Conservation (phyloP, 2,113 vertebrate species). For the Caranx melampygus region DNA sequence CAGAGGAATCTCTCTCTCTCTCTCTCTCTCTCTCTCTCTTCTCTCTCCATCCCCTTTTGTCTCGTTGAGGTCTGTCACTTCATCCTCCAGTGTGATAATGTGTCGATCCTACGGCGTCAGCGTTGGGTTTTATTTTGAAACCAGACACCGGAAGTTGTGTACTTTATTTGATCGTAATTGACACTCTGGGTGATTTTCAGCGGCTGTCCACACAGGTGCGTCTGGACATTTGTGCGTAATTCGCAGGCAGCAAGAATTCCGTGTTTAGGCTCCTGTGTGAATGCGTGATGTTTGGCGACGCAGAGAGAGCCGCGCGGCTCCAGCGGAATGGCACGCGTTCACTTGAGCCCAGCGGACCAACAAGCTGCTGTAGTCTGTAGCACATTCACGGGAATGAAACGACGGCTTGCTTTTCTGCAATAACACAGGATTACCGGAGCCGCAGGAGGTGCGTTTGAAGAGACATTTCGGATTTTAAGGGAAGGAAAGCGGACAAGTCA, state of each 20-base stretch:
- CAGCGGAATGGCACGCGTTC: slow-evolving; percentile 50
- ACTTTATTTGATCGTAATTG: not conserved
- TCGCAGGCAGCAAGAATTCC: not conserved
- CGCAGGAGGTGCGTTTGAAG: slow-evolving; percentile 18
- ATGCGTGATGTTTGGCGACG: slow-evolving; percentile 10
- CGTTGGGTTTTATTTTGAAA: slow-evolving; percentile 73
- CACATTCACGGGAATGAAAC: slow-evolving; percentile 60
- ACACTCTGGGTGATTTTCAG: slow-evolving; percentile 27
- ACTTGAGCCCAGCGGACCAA: slow-evolving; percentile 64
- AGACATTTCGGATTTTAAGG: not conserved
- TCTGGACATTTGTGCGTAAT: slow-evolving; percentile 49
- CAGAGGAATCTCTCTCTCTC: not conserved
- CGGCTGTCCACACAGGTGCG: slow-evolving; percentile 70
- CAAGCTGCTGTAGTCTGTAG: slow-evolving; percentile 61
- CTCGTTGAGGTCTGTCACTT: not conserved
- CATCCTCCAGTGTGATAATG: not conserved
- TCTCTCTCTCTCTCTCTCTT: not conserved
- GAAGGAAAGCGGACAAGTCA: not conserved
- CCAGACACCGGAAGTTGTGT: slow-evolving; percentile 48
- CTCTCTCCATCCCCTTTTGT: not conserved
- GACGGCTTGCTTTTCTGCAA: slow-evolving; percentile 39
- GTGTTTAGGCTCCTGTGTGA: slow-evolving; percentile 7
- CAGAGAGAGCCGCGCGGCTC: not conserved
- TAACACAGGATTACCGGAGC: slow-evolving; percentile 15
- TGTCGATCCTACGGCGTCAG: not conserved